Conservation (phyloP, 2,888 invertebrate species). For the Formica aserva region DNA sequence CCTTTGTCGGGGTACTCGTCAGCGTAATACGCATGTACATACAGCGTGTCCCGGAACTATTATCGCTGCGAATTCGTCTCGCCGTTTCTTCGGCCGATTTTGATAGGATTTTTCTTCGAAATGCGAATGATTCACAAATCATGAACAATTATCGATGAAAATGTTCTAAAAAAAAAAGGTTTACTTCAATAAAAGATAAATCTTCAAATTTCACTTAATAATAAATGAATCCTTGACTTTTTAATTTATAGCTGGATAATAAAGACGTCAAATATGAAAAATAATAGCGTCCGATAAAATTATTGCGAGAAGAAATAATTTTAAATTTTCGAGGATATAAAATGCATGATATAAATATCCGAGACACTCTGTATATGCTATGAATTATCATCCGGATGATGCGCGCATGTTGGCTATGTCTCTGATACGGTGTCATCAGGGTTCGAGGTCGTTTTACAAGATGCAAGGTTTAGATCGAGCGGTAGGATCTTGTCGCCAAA, state of each 20-base stretch:
- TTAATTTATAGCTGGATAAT: background rate
- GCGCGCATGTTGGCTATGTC: slow-evolving; percentile 35
- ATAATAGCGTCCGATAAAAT: background rate
- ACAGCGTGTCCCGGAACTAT: slow-evolving; percentile 54
- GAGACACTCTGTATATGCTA: slow-evolving; percentile 8
- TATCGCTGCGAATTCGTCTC: slow-evolving; percentile 21
- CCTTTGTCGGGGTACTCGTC: slow-evolving; percentile 71
- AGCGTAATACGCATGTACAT: slow-evolving; percentile 59
- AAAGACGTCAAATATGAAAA: background rate
- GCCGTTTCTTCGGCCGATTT: background rate
- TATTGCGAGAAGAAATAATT: background rate
- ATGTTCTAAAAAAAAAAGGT: background rate
- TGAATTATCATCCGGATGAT: slow-evolving; percentile 57
- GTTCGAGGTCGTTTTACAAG: slow-evolving; percentile 44
- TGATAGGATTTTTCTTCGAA: background rate
- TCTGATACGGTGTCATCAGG: slow-evolving; percentile 62
- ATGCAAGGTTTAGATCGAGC: slow-evolving; percentile 30
- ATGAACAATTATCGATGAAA: background rate
- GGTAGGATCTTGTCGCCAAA: slow-evolving; percentile 21
- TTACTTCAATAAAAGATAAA: background rate
- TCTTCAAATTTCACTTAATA: background rate
- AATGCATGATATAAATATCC: background rate
- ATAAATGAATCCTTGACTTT: background rate
- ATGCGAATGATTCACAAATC: background rate
- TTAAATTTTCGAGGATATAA: background rate